These are phyloP conservation scores for Cherax destructor DNA, from an alignment of 1,140 invertebrate species.

Conservation along the genomic window DNA sequence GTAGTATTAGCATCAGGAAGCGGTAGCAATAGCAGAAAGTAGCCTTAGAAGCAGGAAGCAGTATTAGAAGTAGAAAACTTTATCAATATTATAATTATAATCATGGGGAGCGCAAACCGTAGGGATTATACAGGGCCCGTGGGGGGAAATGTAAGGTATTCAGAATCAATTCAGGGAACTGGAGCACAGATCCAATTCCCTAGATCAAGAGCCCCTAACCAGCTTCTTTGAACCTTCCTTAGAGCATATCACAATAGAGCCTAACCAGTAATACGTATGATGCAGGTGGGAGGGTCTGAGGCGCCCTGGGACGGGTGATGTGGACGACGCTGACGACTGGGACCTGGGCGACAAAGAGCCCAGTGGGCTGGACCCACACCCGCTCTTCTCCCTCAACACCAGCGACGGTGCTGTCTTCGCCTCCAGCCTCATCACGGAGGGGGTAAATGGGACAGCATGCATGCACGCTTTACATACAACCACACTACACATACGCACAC, in stretches of 20 bases:
- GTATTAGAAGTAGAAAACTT: background rate
- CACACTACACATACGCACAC: too few species aligned
- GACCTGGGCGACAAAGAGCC: slow-evolving; percentile 31
- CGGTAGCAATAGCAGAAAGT: background rate
- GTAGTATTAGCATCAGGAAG: background rate
- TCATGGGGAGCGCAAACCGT: too few species aligned
- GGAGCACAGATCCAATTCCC: too few species aligned
- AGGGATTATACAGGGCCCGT: too few species aligned
- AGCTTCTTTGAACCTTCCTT: background rate
- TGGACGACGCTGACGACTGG: slow-evolving; percentile 43
- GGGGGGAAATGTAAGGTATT: too few species aligned
- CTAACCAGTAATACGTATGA: background rate
- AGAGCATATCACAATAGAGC: background rate
- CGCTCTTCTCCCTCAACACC: slow-evolving; percentile 27
- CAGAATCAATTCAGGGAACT: too few species aligned
- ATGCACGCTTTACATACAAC: too few species aligned
- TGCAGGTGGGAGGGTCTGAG: slow-evolving; percentile 28
- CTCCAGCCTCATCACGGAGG: slow-evolving; percentile 27
- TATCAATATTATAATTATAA: background rate
- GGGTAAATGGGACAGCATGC: background rate
- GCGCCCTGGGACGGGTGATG: slow-evolving; percentile 37
- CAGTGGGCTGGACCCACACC: slow-evolving; percentile 26
- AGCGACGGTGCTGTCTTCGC: slow-evolving; percentile 25
- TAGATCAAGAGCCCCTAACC: too few species aligned
- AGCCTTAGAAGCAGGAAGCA: too few species aligned